Conservation (phyloP, 2,797 vertebrate species). For the Esox masquinongy region DNA sequence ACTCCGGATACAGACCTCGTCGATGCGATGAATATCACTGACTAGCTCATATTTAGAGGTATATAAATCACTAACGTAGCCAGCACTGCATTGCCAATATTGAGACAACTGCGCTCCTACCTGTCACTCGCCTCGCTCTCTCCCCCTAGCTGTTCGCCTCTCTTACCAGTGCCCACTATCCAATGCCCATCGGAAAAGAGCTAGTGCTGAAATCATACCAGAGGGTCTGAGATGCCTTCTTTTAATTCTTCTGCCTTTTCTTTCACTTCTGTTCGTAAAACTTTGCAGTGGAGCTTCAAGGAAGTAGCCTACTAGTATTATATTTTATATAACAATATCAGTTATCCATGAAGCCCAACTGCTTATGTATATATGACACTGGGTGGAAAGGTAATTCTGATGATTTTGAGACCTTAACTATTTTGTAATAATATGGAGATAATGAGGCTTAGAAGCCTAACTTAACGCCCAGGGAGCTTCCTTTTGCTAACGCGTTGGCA, state of each 20-base stretch:
- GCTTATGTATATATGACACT: neutral
- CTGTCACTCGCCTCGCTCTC: conserved; percentile 27
- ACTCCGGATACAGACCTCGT: conserved; percentile 28
- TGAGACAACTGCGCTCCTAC: conserved; percentile 1
- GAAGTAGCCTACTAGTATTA: too few relatives aligned
- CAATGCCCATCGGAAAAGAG: conserved; percentile 10
- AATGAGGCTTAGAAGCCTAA: neutral
- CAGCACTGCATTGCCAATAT: conserved; percentile 7
- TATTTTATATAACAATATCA: too few relatives aligned
- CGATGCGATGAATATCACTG: neutral
- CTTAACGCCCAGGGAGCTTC: neutral
- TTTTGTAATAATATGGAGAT: neutral
- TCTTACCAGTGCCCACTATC: neutral
- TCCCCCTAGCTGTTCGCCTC: conserved; percentile 8
- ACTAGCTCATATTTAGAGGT: conserved; percentile 10
- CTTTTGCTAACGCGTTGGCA: neutral
- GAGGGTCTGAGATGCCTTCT: too few relatives aligned
- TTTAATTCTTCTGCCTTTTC: neutral
- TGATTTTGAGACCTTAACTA: neutral
- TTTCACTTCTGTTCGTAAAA: neutral
- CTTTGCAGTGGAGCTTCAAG: too few relatives aligned
- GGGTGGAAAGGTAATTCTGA: neutral
- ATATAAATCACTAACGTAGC: neutral
- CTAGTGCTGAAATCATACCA: neutral
- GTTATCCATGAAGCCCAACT: too few relatives aligned